Evolutionary conservation across 2,113 vertebrate species (phyloP).

Genomic region (Psophia crepitans): DNA sequence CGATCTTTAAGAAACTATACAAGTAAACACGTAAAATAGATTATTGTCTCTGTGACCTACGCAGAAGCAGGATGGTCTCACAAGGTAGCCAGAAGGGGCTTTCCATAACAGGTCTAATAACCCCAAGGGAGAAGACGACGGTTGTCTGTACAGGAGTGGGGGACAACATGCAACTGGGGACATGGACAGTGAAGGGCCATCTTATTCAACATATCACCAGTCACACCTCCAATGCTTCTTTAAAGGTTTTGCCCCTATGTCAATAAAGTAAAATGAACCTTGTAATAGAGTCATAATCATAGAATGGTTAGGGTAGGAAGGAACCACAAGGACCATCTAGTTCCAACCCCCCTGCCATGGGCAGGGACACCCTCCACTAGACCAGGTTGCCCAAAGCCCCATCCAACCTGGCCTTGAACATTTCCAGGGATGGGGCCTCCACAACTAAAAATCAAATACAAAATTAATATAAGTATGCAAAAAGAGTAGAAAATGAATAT

Average conservation of each 20-base stretch:
- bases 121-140: background rate
- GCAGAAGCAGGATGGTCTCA: background rate
- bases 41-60: background rate
- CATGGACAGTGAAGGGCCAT: background rate
- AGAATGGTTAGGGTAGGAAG: too few species aligned
- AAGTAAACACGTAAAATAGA: background rate
- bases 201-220: background rate
- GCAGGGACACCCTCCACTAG: too few species aligned
- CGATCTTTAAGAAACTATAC: background rate
- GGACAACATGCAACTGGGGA: background rate
- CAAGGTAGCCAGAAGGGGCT: background rate
- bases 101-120: background rate
- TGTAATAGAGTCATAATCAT: too few species aligned
- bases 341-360: too few species aligned
- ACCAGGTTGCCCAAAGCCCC: too few species aligned
- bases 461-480: background rate
- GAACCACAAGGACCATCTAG: too few species aligned
- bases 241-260: background rate
- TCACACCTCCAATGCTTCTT: background rate
- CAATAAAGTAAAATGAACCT: background rate
- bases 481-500: background rate
- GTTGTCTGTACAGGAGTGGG: background rate
- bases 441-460: background rate
- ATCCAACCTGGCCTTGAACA: too few species aligned
- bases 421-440: too few species aligned